Evolutionary conservation across 64 coral and sea anemone genomes (phyloP).

Genomic region (Stylophora pistillata): DNA sequence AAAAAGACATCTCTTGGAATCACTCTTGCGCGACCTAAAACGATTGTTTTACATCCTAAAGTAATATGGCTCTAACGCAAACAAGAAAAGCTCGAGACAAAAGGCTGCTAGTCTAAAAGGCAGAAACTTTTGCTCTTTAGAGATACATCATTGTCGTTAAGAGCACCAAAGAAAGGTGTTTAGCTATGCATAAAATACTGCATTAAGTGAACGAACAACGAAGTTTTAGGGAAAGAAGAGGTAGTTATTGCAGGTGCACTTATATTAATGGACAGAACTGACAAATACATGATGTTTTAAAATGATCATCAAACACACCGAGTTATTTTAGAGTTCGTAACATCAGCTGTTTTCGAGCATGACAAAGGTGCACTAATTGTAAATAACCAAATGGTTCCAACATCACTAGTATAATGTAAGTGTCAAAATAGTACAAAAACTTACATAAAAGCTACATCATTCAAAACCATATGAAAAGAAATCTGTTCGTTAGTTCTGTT

Average conservation of each 20-base stretch:
- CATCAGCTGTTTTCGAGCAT: no score
- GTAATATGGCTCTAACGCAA: background rate
- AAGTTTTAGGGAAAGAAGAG: background rate
- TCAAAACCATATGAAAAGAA: no score
- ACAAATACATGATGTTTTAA: no score
- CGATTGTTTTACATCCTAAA: background rate
- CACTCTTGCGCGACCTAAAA: background rate
- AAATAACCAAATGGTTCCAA: no score
- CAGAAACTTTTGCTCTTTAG: background rate
- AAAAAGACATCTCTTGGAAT: background rate
- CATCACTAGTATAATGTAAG: no score
- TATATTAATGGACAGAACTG: no score
- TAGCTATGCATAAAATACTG: constrained; percentile 12
- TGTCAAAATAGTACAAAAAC: no score
- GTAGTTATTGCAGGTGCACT: background rate
- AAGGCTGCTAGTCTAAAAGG: background rate
- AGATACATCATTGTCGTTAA: constrained; percentile 23
- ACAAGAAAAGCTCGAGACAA: background rate
- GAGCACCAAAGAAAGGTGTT: background rate
- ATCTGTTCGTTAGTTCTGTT: no score
- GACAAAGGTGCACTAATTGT: no score
- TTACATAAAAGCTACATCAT: no score
- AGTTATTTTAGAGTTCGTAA: no score
- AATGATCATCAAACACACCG: no score
- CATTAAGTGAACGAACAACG: background rate